phyloP scores from a whole-genome alignment of 2,888 invertebrate species.

The Macrosoma leucophasiata region DNA sequence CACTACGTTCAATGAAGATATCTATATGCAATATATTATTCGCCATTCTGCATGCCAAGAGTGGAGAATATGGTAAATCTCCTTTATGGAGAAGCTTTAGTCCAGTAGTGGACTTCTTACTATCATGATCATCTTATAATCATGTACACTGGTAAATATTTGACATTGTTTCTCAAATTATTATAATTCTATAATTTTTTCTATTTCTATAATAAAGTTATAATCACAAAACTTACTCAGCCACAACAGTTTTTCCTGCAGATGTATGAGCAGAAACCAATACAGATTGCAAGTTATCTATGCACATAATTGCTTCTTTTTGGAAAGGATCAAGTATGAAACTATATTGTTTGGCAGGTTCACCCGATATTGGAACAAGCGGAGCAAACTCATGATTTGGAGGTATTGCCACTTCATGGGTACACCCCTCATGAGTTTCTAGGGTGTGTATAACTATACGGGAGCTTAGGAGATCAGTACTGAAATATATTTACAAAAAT shows the following conservation, averaged over 20 bases:
- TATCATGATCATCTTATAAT: too few species aligned
- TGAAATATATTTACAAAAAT: conserved; percentile 55
- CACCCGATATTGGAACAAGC: conserved; percentile 71
- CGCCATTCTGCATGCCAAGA: too few species aligned
- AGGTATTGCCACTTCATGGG: conserved; percentile 97
- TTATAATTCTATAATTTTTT: not conserved
- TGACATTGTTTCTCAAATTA: too few species aligned
- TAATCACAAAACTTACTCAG: conserved; percentile 83
- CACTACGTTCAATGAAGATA: too few species aligned
- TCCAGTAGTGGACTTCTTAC: too few species aligned
- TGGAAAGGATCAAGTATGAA: conserved; percentile 99
- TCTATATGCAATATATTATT: too few species aligned
- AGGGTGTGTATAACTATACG: conserved; percentile 92
- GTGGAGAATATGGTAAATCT: too few species aligned
- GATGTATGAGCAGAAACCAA: conserved; percentile 99
- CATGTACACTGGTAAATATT: too few species aligned
- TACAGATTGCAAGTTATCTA: conserved; percentile 98
- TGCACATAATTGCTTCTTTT: conserved; percentile 95
- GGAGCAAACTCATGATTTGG: conserved; percentile 87
- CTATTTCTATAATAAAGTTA: not conserved
- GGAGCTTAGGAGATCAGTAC: conserved; percentile 84
- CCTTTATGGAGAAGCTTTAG: too few species aligned
- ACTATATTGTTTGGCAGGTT: conserved; percentile 93
- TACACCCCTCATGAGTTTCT: conserved; percentile 93
- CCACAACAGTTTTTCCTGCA: conserved; percentile 99